These are phyloP conservation scores for Lepus americanus DNA, from an alignment of 2,113 vertebrate species.

Conservation along the genomic window DNA sequence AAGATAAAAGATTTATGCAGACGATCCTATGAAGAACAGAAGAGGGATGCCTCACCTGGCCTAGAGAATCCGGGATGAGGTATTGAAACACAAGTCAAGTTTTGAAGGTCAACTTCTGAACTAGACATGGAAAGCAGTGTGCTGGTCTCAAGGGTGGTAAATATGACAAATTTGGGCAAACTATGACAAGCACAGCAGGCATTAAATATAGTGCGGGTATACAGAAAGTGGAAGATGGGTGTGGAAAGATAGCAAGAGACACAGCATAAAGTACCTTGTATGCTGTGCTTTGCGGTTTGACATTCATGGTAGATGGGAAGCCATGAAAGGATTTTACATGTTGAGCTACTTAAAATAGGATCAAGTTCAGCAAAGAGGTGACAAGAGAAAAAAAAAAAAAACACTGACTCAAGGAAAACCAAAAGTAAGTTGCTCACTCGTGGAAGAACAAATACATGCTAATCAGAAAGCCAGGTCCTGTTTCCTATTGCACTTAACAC, in stretches of 20 bases:
- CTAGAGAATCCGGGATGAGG: neutral
- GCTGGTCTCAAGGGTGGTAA: neutral
- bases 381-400: neutral
- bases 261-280: neutral
- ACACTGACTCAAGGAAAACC: neutral
- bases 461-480: neutral
- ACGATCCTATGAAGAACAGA: neutral
- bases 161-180: neutral
- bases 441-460: neutral
- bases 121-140: neutral
- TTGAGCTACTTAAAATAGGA: neutral
- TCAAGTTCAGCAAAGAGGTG: neutral
- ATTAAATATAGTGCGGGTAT: neutral
- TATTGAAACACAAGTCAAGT: neutral
- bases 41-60: neutral
- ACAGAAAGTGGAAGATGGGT: neutral
- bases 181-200: neutral
- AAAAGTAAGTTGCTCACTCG: neutral
- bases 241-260: neutral
- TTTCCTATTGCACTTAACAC: neutral
- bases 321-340: neutral
- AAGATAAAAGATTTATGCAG: constrained; percentile 1
- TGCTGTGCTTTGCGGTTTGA: neutral
- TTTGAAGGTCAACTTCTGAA: neutral
- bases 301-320: neutral